Evolutionary conservation across 1,140 invertebrate species (phyloP).

Genomic region (Bombus sylvicola): DNA sequence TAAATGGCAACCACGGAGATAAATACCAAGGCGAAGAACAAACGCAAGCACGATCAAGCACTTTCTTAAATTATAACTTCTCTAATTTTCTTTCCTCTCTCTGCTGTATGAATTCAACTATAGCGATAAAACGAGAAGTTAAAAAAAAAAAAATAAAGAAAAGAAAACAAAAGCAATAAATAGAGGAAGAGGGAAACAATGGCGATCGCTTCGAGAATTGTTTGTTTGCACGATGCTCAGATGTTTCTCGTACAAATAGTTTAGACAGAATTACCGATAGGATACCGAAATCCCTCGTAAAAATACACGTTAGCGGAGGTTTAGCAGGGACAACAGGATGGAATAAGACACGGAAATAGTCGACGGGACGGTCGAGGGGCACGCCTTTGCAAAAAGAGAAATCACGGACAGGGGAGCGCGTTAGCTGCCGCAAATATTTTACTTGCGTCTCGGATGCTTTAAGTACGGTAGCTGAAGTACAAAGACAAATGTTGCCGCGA

Average conservation of each 20-base stretch:
- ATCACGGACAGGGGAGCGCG: slow-evolving; percentile 20
- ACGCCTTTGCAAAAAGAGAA: background rate
- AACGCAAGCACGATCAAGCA: background rate
- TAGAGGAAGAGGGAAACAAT: background rate
- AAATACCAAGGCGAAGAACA: background rate
- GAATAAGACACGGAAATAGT: slow-evolving; percentile 39
- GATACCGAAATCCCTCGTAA: slow-evolving; percentile 71
- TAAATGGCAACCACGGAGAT: background rate
- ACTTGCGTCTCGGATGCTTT: slow-evolving; percentile 67
- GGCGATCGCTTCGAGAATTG: slow-evolving; percentile 27
- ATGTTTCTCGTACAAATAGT: slow-evolving; percentile 64
- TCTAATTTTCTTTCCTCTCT: background rate
- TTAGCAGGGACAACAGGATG: slow-evolving; percentile 61
- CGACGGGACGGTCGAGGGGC: background rate
- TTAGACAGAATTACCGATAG: slow-evolving; percentile 72
- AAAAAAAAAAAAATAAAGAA: background rate
- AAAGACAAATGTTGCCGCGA: slow-evolving; percentile 64
- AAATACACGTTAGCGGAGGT: slow-evolving; percentile 71
- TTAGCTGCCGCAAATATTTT: slow-evolving; percentile 71
- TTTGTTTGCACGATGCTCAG: slow-evolving; percentile 44
- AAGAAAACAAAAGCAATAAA: background rate
- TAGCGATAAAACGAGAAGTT: no score
- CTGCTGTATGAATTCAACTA: background rate
- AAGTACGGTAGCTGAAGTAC: slow-evolving; percentile 64
- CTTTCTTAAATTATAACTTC: background rate